Conservation (phyloP, 1,140 invertebrate genomes). For the Pentalonia nigronervosa region DNA sequence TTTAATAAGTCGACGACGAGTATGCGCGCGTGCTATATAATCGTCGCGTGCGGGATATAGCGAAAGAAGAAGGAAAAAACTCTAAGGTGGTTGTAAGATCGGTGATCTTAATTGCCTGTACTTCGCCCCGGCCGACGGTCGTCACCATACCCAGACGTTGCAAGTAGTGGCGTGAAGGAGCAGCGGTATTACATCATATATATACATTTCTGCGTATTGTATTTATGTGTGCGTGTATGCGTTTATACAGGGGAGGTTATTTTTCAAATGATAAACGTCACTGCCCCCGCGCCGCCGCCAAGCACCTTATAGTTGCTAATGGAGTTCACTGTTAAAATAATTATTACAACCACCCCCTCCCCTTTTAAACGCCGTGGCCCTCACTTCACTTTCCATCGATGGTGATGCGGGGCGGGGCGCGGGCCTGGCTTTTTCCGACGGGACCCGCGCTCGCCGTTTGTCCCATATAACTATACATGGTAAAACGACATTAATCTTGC, state of each 20-base stretch:
- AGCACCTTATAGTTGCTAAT: conserved; percentile 47
- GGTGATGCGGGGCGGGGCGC: neutral
- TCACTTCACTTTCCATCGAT: neutral
- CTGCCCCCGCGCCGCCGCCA: neutral
- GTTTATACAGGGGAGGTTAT: conserved; percentile 19
- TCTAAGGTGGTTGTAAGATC: conserved; percentile 45
- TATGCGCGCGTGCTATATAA: neutral
- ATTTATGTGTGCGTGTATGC: neutral
- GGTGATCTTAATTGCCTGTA: conserved; percentile 57
- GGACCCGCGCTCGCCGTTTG: neutral
- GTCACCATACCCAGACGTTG: neutral
- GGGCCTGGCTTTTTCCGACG: conserved; percentile 17
- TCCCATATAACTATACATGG: conserved; percentile 1
- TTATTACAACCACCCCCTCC: conserved; percentile 35
- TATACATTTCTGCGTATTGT: neutral
- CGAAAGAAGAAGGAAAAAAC: neutral
- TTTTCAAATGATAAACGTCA: conserved; percentile 56
- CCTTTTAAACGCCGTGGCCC: neutral
- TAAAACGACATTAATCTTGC: conserved; percentile 50
- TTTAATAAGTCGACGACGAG: conserved; percentile 56
- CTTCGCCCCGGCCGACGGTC: neutral
- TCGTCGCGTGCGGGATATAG: neutral
- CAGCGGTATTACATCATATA: conserved; percentile 4
- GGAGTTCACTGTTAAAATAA: conserved; percentile 58
- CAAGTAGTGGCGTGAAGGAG: neutral